Evolutionary conservation across 2,113 vertebrate genomes (phyloP), one percentile per base, ranked within the genome.

Genomic region (Seriola rivoliana): DNA sequence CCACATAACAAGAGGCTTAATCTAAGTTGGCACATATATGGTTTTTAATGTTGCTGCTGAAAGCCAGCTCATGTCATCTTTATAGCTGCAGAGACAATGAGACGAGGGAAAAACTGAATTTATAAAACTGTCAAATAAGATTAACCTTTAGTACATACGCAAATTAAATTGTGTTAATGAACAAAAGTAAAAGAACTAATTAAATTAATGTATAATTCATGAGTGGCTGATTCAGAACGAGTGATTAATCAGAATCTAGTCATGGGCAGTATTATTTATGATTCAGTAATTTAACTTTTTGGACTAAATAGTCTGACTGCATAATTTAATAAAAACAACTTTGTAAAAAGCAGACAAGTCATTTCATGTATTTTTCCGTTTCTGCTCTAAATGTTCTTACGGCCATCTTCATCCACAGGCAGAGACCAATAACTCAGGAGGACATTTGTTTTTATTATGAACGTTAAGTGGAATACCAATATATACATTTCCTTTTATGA

Each of bases 151-250:
- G 46, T 46, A n/a, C 36, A 13, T 23, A 50, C 6, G 44, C 48
- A 78, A 70, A 77, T 78, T 42, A n/a, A 81, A 79, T 74, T 70
- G 73, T 38, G 58, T 52, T 81, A 88, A 86, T 82, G 67, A 88
- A 86, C 62, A 57, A 54, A 87, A 81, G 62, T 44, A 36, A 55
- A 80, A 50, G 1, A 60, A 42, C 21, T 59, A 42, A 82, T 84
- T 77, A 0, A 70, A 82, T 80, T 58, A 74, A 81, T 71, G 73
- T 7, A 46, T 57, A 52, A 81, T 63, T 80, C 25, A 17, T 16
- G 40, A 75, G 12, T 8, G 23, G 48, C 59, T 44, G 11, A 50
- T 34, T 67, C 38, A 42, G 9, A 44, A 44, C 32, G 25, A 50
- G n/a, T 7, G 21, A 23, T 64, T 48, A 8, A 65, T 58, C 19